Evolutionary conservation across 2,888 invertebrate species (phyloP).

Genomic region (Hirtodrosophila confusa): DNA sequence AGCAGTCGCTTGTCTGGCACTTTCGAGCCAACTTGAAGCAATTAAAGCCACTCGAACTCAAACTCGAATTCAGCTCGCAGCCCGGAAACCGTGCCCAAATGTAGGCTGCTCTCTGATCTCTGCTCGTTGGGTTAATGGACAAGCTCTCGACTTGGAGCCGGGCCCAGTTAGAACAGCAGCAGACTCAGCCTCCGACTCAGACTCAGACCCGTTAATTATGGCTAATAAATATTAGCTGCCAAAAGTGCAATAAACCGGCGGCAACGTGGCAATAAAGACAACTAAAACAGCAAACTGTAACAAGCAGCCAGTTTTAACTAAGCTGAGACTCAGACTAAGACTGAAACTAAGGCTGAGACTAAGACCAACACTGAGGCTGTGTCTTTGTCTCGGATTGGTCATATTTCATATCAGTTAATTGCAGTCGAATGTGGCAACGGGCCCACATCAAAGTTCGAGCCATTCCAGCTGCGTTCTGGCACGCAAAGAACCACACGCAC

Average conservation of each 20-base stretch:
- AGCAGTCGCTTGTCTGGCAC: conserved; percentile 3
- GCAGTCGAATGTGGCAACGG: conserved; percentile 41
- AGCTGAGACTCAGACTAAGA: conserved; percentile 5
- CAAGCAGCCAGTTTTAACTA: conserved; percentile 1
- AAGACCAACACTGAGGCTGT: conserved; percentile 8
- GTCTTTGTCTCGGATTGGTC: conserved; percentile 35
- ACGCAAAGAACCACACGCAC: conserved; percentile 29
- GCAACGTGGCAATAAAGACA: conserved; percentile 46
- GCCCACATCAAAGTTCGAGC: conserved; percentile 24
- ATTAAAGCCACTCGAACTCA: conserved; percentile 25
- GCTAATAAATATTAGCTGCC: conserved; percentile 74
- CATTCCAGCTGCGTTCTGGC: conserved; percentile 18
- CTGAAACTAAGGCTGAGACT: conserved; percentile 3
- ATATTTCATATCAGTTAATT: conserved; percentile 63
- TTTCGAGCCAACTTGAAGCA: conserved; percentile 31
- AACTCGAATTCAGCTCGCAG: conserved; percentile 9
- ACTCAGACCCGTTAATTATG: conserved; percentile 58
- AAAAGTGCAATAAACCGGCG: conserved; percentile 71
- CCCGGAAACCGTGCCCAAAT: conserved; percentile 71
- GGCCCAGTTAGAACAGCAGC: conserved; percentile 32
- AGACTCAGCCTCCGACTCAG: not conserved
- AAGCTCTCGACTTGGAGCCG: not conserved
- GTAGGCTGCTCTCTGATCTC: conserved; percentile 32
- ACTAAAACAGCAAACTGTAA: conserved; percentile 18
- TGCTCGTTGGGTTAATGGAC: conserved; percentile 22